These are phyloP conservation scores for Anarsia innoxiella DNA, from an alignment of 2,888 invertebrate genomes.

Conservation along the genomic window DNA sequence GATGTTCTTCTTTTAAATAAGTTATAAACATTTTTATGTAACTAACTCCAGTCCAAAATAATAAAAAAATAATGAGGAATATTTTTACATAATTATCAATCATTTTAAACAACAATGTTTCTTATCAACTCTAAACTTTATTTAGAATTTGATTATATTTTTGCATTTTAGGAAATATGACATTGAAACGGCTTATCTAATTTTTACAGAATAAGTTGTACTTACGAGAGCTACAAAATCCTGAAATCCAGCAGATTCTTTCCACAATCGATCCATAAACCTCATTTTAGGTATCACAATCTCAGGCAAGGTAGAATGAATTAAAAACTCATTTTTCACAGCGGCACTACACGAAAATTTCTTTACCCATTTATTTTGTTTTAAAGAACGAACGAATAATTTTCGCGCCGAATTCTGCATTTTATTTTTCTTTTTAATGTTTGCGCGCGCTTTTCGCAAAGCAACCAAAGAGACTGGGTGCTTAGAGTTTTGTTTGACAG, in stretches of 20 bases:
- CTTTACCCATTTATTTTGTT: slow-evolving; percentile 47
- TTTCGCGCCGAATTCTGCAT: slow-evolving; percentile 48
- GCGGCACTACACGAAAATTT: slow-evolving; percentile 40
- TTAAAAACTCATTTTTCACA: slow-evolving; percentile 39
- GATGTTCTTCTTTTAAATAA: no score
- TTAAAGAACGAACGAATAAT: slow-evolving; percentile 47
- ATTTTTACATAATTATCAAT: no score
- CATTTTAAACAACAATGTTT: no score
- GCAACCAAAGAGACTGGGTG: slow-evolving; percentile 34
- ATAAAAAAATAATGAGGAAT: no score
- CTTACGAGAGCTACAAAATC: slow-evolving; percentile 60
- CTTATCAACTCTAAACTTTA: no score
- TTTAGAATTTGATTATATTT: no score
- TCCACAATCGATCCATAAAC: slow-evolving; percentile 52
- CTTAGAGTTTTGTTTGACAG: neutral
- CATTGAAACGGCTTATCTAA: no score
- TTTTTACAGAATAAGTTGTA: no score
- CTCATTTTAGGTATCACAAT: slow-evolving; percentile 43
- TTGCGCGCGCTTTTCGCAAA: slow-evolving; percentile 34
- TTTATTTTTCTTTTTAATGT: slow-evolving; percentile 15
- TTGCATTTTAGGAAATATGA: no score
- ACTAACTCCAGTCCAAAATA: no score
- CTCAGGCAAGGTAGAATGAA: slow-evolving; percentile 49
- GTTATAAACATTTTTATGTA: no score
- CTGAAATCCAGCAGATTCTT: slow-evolving; percentile 37